Base-by-base conservation (phyloP, 2,888 invertebrate species). In the Brassicogethes aeneus region DNA sequence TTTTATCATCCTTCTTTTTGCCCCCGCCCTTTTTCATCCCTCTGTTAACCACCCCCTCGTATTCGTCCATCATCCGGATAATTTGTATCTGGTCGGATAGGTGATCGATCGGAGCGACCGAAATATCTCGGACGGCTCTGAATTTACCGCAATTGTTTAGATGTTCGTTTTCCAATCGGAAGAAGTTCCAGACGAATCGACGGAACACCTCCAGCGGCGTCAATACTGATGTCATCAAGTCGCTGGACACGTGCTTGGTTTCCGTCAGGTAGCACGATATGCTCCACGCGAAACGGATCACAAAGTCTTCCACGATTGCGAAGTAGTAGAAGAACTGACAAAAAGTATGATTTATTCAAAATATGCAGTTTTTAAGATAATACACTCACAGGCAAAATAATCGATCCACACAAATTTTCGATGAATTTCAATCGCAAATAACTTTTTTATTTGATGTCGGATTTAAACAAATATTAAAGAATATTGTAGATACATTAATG, bases 61-160 rank as follows among this genome's bases (percentile, higher is more conserved):
- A 74, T 42, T 82, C 80, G 53, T 85, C 85, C 85, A 85, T 85
- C 80, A 85, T 82, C 39, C 79, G 73, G 17, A 83, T 65, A 34
- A 82, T 79, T 54, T 75, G 73, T 3, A 76, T 76, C 64, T 84
- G 83, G 66, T 86, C 85, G 8, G 81, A 81, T n/a, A n/a, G n/a
- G 35, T 83, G 80, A 59, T 84, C 79, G 51, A 85, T 74, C 3
- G 85, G 85, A 2, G 83, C 84, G 7, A 86, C 81, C 1, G 83
- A 84, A 46, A 90, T 90, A 64, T 90, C 90, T 36, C 90, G 70
- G 1, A 91, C 89, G 5, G 90, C 90, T 63, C 90, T 74, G 72
- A 91, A 91, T 68, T 81, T 80, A 70, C 90, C 90, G 66, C 89
- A 90, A 67, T 90, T 90, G 68, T 91, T 90, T 44, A 91, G 69